Evolutionary conservation across 1,140 invertebrate species (phyloP).

Genomic region (Neodiprion virginianus): DNA sequence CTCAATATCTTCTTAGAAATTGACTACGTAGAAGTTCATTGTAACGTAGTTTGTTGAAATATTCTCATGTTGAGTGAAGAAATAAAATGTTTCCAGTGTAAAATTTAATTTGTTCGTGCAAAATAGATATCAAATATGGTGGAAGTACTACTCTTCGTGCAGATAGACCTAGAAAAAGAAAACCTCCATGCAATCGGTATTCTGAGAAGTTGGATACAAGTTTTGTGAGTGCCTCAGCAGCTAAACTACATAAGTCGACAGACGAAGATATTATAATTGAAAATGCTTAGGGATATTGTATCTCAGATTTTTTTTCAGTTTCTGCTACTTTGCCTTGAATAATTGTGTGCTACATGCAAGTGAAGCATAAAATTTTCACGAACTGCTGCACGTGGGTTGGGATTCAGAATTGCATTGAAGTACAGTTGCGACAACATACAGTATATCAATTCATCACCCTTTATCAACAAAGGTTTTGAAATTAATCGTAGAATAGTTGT

Average conservation of each 20-base stretch:
- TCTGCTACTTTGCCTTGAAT: conserved; percentile 6
- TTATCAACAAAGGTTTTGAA: conserved; percentile 27
- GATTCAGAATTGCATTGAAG: conserved; percentile 30
- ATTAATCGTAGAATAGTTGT: conserved; percentile 33
- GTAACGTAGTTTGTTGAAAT: too few species aligned
- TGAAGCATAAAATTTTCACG: conserved; percentile 21
- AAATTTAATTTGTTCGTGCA: neutral
- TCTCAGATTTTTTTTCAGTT: conserved; percentile 24
- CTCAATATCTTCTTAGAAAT: too few species aligned
- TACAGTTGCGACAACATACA: conserved; percentile 18
- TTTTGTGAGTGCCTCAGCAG: conserved; percentile 18
- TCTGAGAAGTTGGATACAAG: neutral
- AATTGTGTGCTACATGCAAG: conserved; percentile 21
- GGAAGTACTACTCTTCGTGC: conserved; percentile 1
- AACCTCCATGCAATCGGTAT: conserved; percentile 4
- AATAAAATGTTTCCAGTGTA: too few species aligned
- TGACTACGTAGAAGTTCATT: too few species aligned
- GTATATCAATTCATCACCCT: conserved; percentile 28
- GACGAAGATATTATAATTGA: conserved; percentile 21
- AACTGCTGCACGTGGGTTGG: conserved; percentile 23
- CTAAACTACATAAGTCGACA: conserved; percentile 3
- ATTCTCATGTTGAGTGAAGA: too few species aligned
- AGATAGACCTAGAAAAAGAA: conserved; percentile 12
- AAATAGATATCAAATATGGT: conserved; percentile 16
- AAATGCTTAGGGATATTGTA: conserved; percentile 19